These are phyloP conservation scores for Heterochromis multidens DNA, from an alignment of 2,113 vertebrate species.

Conservation along the genomic window DNA sequence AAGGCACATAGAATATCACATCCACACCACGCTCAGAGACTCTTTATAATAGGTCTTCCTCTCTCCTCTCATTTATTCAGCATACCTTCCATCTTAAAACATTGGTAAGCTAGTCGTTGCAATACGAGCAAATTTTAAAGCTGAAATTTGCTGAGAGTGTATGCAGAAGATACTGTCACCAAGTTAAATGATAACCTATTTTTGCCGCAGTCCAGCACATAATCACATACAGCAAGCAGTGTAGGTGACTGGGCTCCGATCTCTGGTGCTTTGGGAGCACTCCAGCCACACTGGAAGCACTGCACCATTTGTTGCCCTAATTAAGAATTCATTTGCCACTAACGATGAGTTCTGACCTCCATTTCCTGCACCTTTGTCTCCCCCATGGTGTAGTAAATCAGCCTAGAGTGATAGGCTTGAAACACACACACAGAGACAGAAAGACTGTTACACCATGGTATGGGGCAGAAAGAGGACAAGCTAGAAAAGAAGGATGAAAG, in stretches of 20 bases:
- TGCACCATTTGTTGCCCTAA: constrained; percentile 77
- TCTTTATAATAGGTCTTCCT: constrained; percentile 2
- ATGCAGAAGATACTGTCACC: not conserved
- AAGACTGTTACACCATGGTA: constrained; percentile 18
- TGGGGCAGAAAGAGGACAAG: constrained; percentile 10
- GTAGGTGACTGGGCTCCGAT: constrained; percentile 47
- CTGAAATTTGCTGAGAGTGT: constrained; percentile 2
- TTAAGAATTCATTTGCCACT: constrained; percentile 77
- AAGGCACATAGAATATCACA: constrained; percentile 19
- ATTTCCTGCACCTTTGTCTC: constrained; percentile 60
- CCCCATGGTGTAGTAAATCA: constrained; percentile 51
- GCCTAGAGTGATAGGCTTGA: constrained; percentile 35
- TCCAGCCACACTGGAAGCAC: constrained; percentile 55
- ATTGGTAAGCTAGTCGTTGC: not conserved
- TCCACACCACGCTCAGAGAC: constrained; percentile 16
- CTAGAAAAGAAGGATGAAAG: not conserved
- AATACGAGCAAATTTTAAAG: not conserved
- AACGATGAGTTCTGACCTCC: constrained; percentile 73
- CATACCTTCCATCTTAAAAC: not conserved
- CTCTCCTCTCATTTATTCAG: not conserved
- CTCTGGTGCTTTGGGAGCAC: constrained; percentile 44
- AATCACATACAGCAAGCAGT: constrained; percentile 20
- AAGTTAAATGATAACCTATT: not conserved
- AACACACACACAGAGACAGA: not conserved
- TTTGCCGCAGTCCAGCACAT: constrained; percentile 38